Conservation (phyloP, 2,888 invertebrate genomes). For the Deroplatys truncata region DNA sequence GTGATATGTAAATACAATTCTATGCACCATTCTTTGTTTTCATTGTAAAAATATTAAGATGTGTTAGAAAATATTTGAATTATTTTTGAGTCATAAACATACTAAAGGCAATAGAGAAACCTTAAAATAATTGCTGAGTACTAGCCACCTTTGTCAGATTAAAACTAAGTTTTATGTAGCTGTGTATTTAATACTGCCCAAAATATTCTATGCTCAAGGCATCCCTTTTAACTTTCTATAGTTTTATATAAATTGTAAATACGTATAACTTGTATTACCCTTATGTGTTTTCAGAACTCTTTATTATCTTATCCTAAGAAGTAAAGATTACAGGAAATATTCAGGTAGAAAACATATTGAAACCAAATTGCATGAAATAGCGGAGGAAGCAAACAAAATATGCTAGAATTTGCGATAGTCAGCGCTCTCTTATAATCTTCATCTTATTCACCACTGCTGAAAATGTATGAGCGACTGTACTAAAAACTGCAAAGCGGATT, state of each 20-base stretch:
- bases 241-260: not conserved
- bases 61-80: not conserved
- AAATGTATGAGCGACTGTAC: too few species aligned
- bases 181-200: not conserved
- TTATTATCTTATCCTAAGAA: not conserved
- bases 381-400: too few species aligned
- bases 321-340: too few species aligned
- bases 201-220: not conserved
- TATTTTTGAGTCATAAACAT: not conserved
- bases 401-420: too few species aligned
- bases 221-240: not conserved
- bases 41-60: not conserved
- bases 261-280: not conserved
- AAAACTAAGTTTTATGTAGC: not conserved
- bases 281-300: not conserved
- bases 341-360: too few species aligned
- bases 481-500: too few species aligned
- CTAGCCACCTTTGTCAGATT: not conserved
- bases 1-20: too few species aligned
- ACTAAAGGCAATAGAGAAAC: not conserved
- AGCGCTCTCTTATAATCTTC: too few species aligned
- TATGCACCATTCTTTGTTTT: not conserved
- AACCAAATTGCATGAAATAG: too few species aligned
- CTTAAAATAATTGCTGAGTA: not conserved
- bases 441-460: too few species aligned